Conservation (phyloP, 2,113 vertebrate species). For the Anolis sagrei region DNA sequence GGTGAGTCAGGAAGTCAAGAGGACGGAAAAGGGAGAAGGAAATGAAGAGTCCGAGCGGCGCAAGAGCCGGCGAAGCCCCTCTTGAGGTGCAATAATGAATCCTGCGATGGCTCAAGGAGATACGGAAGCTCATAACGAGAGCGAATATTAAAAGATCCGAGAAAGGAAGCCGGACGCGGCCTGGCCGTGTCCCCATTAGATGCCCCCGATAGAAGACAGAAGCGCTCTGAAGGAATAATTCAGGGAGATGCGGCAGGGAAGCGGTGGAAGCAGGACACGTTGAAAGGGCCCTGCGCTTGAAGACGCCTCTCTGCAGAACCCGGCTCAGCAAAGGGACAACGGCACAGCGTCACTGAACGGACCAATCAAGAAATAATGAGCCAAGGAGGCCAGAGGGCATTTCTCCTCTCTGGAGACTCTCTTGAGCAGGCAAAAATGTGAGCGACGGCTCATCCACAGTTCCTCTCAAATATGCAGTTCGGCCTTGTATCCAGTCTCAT, state of each 20-base stretch:
- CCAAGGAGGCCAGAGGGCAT: neutral
- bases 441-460: neutral
- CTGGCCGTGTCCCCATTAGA: neutral
- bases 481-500: no score
- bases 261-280: neutral
- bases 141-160: neutral
- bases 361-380: slow-evolving; percentile 18
- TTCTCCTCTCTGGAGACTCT: neutral
- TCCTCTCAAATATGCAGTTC: no score
- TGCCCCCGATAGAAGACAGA: no score
- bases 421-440: neutral
- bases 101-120: neutral
- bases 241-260: neutral
- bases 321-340: neutral
- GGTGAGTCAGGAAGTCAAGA: no score
- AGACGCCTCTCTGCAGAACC: neutral
- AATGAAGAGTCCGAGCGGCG: neutral
- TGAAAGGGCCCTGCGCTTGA: neutral
- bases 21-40: neutral
- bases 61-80: neutral
- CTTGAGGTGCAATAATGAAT: neutral
- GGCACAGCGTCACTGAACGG: neutral
- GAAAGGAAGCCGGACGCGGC: neutral
- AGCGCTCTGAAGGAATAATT: neutral
- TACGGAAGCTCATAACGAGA: neutral